phyloP scores from a whole-genome alignment of 2,888 invertebrate genomes.

The Elegia similella region DNA sequence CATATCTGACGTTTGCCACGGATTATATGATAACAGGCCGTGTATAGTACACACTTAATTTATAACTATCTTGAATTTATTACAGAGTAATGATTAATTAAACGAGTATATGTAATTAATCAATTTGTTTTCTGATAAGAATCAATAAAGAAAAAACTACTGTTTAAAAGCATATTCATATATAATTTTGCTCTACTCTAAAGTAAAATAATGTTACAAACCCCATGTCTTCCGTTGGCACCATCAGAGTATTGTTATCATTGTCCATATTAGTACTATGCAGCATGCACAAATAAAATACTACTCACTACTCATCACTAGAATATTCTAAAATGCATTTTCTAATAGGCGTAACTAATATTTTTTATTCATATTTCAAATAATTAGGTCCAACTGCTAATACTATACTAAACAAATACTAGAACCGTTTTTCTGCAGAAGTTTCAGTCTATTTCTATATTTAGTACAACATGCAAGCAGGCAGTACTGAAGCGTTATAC shows the following conservation, averaged over 20 bases:
- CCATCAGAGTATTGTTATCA: conserved; percentile 62
- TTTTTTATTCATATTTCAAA: too few species aligned
- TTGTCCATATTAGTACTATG: conserved; percentile 62
- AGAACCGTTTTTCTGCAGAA: neutral
- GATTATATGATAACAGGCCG: neutral
- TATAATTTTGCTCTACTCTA: neutral
- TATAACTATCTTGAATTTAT: neutral
- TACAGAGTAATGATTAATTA: neutral
- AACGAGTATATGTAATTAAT: neutral
- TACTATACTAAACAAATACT: neutral
- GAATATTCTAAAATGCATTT: conserved; percentile 15
- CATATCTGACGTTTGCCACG: conserved; percentile 3
- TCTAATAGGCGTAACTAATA: neutral
- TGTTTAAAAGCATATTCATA: neutral
- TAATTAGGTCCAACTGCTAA: neutral
- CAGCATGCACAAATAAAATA: conserved; percentile 76
- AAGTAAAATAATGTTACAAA: conserved; percentile 48
- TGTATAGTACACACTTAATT: neutral
- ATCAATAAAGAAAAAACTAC: neutral
- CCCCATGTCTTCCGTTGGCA: conserved; percentile 70
- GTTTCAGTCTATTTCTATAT: neutral
- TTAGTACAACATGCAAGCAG: conserved; percentile 37
- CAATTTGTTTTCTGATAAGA: neutral
- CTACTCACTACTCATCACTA: conserved; percentile 60
- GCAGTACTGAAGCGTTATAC: conserved; percentile 35